Percentiles rank a stretch among this genome's conserved stretches.
Conservation (phyloP, 2,888 invertebrate genomes). For the Hypomecis atomaria region DNA sequence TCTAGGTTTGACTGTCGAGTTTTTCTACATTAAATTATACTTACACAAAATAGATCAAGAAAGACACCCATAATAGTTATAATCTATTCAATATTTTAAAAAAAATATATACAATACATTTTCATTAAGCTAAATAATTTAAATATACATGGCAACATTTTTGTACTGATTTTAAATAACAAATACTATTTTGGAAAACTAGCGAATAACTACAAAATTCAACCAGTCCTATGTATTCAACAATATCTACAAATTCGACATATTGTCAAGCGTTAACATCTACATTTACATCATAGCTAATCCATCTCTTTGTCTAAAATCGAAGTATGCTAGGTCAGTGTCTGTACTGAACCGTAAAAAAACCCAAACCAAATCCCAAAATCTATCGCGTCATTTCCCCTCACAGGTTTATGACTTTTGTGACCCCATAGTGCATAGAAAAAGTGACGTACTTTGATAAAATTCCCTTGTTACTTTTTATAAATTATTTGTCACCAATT, state of each 20-base stretch:
- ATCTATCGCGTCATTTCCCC: too few species aligned
- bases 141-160: conserved; percentile 11
- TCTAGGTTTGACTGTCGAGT: background rate
- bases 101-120: conserved; percentile 8
- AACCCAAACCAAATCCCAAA: too few species aligned
- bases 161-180: conserved; percentile 14
- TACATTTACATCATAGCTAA: background rate
- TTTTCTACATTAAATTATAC: background rate
- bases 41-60: background rate
- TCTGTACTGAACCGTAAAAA: too few species aligned
- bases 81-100: conserved; percentile 5
- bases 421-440: too few species aligned
- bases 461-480: background rate
- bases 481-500: background rate
- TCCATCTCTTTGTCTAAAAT: background rate
- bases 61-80: background rate
- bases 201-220: conserved; percentile 10
- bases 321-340: background rate
- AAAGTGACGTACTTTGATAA: background rate
- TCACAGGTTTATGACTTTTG: too few species aligned
- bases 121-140: conserved; percentile 15
- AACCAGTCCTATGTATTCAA: background rate
- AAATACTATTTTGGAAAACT: conserved; percentile 3
- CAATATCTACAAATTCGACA: conserved; percentile 22
- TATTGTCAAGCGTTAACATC: conserved; percentile 22